Evolutionary conservation across 2,113 vertebrate genomes (phyloP), one percentile per base, ranked within the genome.

Genomic region (Synchiropus splendidus): DNA sequence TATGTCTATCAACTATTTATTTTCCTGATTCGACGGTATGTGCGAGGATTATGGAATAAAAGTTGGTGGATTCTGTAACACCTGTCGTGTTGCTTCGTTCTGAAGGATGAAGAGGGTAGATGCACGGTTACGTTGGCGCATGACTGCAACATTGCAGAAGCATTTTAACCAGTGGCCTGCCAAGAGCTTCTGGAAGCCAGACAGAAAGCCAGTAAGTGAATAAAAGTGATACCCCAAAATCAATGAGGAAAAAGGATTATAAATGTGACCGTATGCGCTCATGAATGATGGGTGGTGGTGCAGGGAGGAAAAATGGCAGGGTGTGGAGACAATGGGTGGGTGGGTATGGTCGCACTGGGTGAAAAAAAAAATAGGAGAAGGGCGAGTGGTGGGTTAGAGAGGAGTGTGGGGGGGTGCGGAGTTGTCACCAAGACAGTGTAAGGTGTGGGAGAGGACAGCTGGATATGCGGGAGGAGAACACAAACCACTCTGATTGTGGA

Each of bases 361-460:
- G 47, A 39, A 17, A 36, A 4, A 2, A 13, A 42, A 32, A 40
- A 31, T 12, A 12, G 13, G 41, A 15, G 11, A 14, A 36, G 17
- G 12, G 48, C 34, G 44, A 1, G 1, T 34, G 31, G 31, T 43
- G 31, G 39, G 48, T 51, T 18, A 31, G 43, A 38, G 30, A 27
- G 0, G 31, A 39, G 1, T 31, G 16, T 15, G 18, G 11, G 42
- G 39, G 45, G 39, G 33, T 41, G 11, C 16, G 31, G 2, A 45
- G 31, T 27, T 8, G 21, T 27, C 21, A 33, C 0, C 4, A 34
- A 40, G 40, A 27, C 4, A 16, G 14, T 1, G 33, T 1, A 39
- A 39, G n/a, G 39, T 54, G 46, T 64, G 54, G 54, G 61, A 69
- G 47, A 45, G 52, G 53, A 59, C 70, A 70, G 67, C 52, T 70